Evolutionary conservation across 2,797 vertebrate genomes (phyloP).

Genomic region (Mionectes olivaceus): DNA sequence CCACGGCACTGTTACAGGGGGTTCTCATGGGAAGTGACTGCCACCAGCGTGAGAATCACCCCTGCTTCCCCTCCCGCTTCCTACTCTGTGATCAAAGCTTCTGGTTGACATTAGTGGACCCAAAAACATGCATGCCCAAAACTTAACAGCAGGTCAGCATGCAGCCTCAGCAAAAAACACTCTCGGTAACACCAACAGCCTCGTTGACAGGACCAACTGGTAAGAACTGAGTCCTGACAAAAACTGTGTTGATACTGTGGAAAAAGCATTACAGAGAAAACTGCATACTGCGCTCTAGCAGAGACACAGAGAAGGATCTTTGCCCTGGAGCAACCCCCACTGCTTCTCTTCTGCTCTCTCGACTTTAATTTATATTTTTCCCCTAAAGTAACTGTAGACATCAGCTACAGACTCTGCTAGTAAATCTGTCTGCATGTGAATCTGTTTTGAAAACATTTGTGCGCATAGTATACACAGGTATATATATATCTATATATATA

Average conservation of each 20-base stretch:
- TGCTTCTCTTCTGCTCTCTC: not conserved
- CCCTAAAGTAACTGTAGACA: not conserved
- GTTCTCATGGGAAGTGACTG: conserved; percentile 41
- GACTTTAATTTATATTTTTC: not conserved
- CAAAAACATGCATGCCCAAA: not conserved
- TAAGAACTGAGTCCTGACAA: not conserved
- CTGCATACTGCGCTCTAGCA: not conserved
- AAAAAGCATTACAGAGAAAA: not conserved
- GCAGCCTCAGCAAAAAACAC: not conserved
- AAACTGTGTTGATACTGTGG: not conserved
- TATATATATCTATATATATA: not conserved
- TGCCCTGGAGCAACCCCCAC: not conserved
- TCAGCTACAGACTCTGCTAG: not conserved
- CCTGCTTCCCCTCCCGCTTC: not conserved
- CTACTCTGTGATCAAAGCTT: not conserved
- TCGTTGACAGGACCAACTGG: not conserved
- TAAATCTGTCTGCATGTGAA: not conserved
- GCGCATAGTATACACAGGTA: not conserved
- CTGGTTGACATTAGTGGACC: not conserved
- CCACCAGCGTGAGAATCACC: conserved; percentile 14
- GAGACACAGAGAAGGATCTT: not conserved
- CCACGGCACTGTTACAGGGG: accelerated
- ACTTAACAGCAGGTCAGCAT: not conserved
- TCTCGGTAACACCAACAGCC: not conserved
- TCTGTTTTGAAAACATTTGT: not conserved